These are phyloP conservation scores for Heliconius hermathena DNA, from an alignment of 1,140 invertebrate genomes.

Conservation along the genomic window DNA sequence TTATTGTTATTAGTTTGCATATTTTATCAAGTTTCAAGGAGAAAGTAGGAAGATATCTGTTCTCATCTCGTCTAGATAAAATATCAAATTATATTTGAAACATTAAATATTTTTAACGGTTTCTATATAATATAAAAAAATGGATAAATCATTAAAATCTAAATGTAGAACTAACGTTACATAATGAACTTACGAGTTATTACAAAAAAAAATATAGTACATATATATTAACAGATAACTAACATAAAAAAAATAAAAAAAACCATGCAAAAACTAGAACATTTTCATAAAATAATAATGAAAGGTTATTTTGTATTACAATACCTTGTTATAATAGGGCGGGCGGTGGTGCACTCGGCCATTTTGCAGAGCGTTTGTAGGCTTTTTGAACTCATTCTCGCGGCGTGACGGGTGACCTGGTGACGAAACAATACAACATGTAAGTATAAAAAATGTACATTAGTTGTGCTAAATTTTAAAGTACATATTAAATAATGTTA, in stretches of 20 bases:
- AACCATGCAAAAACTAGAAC: neutral
- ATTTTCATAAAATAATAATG: neutral
- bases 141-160: too few relatives aligned
- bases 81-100: neutral
- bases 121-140: too few relatives aligned
- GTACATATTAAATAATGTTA: neutral
- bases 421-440: constrained; percentile 41
- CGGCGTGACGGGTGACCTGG: constrained; percentile 75
- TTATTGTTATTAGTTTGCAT: neutral
- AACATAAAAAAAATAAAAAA: neutral
- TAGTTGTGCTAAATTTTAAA: neutral
- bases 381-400: constrained; percentile 85
- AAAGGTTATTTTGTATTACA: neutral
- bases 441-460: neutral
- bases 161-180: too few relatives aligned
- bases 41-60: neutral
- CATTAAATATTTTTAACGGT: too few relatives aligned
- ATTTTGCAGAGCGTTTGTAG: constrained; percentile 80
- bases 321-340: constrained; percentile 70
- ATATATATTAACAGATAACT: too few relatives aligned
- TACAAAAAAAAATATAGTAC: too few relatives aligned
- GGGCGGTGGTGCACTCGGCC: constrained; percentile 72
- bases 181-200: too few relatives aligned
- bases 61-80: neutral
- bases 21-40: constrained; percentile 2